Conservation (phyloP, 2,888 invertebrate genomes). For the Nephrotoma flavescens region DNA sequence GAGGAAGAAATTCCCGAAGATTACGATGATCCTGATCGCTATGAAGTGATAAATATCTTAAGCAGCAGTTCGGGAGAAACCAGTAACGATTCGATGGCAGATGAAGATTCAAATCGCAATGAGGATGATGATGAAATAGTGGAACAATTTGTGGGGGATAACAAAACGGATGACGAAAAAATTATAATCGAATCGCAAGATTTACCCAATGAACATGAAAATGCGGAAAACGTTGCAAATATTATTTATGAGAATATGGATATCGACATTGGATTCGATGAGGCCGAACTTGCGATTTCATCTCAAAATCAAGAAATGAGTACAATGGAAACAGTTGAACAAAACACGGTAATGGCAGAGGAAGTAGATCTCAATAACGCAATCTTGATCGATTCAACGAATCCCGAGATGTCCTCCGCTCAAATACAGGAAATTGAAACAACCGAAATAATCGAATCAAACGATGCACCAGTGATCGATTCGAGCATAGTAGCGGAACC, state of each 20-base stretch:
- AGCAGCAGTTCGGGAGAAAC: background rate
- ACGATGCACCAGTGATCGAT: background rate
- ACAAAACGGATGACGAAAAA: background rate
- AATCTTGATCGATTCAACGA: background rate
- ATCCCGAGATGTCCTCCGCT: background rate
- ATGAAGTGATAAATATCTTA: slow-evolving; percentile 5
- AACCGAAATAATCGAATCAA: background rate
- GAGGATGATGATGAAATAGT: background rate
- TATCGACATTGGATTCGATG: background rate
- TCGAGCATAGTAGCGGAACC: background rate
- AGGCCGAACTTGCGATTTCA: background rate
- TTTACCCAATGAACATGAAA: background rate
- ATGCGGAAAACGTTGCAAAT: background rate
- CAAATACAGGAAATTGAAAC: background rate
- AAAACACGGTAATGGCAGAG: background rate
- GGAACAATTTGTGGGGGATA: background rate
- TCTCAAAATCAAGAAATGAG: too few relatives aligned
- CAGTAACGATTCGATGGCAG: background rate
- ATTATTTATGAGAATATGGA: background rate
- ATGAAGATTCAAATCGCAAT: background rate
- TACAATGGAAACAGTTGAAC: too few relatives aligned
- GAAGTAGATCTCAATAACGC: background rate
- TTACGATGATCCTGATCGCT: slow-evolving; percentile 6
- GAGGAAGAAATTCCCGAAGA: background rate
- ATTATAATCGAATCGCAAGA: background rate